Percentiles rank a stretch among this genome's conserved stretches.
Evolutionary conservation across 2,113 vertebrate species (phyloP).

Genomic region (Chascanopsetta lugubris): DNA sequence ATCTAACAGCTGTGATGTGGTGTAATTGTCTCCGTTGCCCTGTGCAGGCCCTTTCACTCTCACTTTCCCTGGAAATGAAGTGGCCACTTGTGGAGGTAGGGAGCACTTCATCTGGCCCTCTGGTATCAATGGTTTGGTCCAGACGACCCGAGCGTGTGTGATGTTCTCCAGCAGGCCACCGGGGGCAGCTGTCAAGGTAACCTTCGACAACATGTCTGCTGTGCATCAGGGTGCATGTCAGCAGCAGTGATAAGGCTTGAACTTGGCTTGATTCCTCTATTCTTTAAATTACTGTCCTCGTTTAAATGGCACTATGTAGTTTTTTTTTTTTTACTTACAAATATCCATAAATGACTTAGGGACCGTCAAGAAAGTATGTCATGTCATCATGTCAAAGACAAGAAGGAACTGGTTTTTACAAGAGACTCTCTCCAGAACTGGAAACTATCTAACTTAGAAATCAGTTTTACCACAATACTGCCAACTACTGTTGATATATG

Average conservation of each 20-base stretch:
- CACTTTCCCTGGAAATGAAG: slow-evolving; percentile 62
- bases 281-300: neutral
- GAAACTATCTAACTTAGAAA: no score
- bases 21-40: no score
- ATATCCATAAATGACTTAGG: no score
- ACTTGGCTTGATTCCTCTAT: slow-evolving; percentile 18
- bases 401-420: no score
- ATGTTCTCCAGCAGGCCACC: slow-evolving; percentile 35
- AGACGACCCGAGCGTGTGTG: slow-evolving; percentile 9
- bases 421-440: no score
- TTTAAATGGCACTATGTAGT: no score
- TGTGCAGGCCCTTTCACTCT: neutral
- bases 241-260: slow-evolving; percentile 53
- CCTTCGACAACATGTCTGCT: slow-evolving; percentile 59
- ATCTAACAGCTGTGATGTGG: no score
- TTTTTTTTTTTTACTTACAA: no score
- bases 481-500: no score
- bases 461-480: no score
- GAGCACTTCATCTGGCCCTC: slow-evolving; percentile 4
- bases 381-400: no score
- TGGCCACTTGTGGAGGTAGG: slow-evolving; percentile 24
- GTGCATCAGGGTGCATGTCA: slow-evolving; percentile 61
- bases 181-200: slow-evolving; percentile 52
- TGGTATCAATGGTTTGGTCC: slow-evolving; percentile 4
- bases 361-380: no score